Base-by-base conservation (phyloP, 2,797 vertebrate genomes). In the Lithobates sylvaticus region DNA sequence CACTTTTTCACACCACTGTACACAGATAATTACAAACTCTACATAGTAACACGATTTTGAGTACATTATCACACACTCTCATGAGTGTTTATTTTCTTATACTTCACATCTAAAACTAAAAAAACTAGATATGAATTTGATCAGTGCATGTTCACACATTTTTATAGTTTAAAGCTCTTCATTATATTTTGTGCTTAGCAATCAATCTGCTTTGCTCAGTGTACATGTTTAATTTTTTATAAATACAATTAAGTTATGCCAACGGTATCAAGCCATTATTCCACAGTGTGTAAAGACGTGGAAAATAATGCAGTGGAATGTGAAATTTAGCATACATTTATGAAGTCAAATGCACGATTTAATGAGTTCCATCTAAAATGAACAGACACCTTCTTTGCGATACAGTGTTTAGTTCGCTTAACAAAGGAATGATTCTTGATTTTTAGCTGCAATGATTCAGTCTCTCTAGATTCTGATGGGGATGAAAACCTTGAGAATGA, bases 401-500 rank as follows among this genome's bases (percentile, higher is more conserved):
- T 88, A 78, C 42, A 83, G 58, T 47, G 50, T 34, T 8, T 65
- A 88, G 76, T 44, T 87, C 61, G n/a, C 54, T 64, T 79, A 87
- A 87, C 81, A 87, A 84, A 79, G 81, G 76, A 89, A 1, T 72
- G 18, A 79, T 88, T 84, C 84, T 80, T 34, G 34, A 85, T 72
- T 18, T 84, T 84, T 71, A 82, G 70, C 86, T 84, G 67, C 64
- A 90, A 88, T 91, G 90, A 64, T 64, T 88, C 69, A 76, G 79
- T 50, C 83, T 77, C 47, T 88, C 29, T 87, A 61, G 0, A 72
- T 84, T 77, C 34, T 89, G 89, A 76, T 91, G 81, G 90, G 88
- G 89, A 86, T 68, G 80, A 89, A 92, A 91, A 86, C 88, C 85
- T 88, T 91, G 89, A 89, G 89, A 93, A 95, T 83, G 91, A 93